A percentile compares a stretch with the other conserved stretches of the same genome.
Evolutionary conservation across 2,113 vertebrate species (phyloP).

Genomic region (Oryzias javanicus): DNA sequence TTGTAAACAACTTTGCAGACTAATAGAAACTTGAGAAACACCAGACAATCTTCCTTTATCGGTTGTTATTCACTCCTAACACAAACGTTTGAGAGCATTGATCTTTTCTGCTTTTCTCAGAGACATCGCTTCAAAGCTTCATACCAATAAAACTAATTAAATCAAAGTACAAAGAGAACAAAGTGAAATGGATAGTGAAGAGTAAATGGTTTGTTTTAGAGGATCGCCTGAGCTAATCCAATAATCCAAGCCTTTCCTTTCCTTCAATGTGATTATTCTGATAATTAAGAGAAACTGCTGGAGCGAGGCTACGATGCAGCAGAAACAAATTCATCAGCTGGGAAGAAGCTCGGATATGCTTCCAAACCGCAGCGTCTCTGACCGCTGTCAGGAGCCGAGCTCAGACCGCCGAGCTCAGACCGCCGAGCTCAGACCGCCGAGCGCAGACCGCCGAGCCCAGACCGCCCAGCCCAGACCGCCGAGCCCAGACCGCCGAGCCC

Average conservation of each 20-base stretch:
- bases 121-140: constrained; percentile 31
- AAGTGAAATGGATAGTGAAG: constrained; percentile 31
- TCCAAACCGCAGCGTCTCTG: constrained; percentile 38
- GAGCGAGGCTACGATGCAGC: constrained; percentile 57
- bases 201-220: constrained; percentile 31
- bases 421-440: no score
- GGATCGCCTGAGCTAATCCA: constrained; percentile 66
- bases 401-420: no score
- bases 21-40: no score
- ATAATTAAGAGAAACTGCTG: constrained; percentile 75
- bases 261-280: constrained; percentile 72
- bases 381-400: constrained; percentile 9
- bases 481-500: no score
- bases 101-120: neutral
- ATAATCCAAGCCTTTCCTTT: constrained; percentile 60
- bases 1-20: no score
- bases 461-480: no score
- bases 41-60: no score
- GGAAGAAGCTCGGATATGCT: constrained; percentile 28
- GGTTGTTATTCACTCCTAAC: no score
- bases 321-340: constrained; percentile 70
- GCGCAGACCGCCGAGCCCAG: no score
- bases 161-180: constrained; percentile 37
- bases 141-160: constrained; percentile 43
- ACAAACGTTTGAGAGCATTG: no score